Evolutionary conservation across 1,140 invertebrate genomes (phyloP).

Genomic region (Sycophaga agraensis): DNA sequence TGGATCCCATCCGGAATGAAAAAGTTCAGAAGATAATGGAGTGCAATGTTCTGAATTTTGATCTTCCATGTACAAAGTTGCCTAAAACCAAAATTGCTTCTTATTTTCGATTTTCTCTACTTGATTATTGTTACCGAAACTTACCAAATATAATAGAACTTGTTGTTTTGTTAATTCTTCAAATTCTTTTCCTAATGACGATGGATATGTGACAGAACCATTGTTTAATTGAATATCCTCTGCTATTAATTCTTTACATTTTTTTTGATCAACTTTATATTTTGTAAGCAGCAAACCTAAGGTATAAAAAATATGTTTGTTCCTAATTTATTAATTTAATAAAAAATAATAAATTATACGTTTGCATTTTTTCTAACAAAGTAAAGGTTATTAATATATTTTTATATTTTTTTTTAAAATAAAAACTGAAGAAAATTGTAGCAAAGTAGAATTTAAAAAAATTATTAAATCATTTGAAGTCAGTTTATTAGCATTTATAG

Average conservation of each 20-base stretch:
- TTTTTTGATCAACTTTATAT: conserved; percentile 53
- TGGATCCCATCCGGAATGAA: conserved; percentile 59
- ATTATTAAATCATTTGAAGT: not conserved
- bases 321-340: not conserved
- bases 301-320: conserved; percentile 29
- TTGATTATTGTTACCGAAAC: conserved; percentile 28
- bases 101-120: too few species aligned
- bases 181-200: conserved; percentile 64
- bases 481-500: not conserved
- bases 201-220: conserved; percentile 60
- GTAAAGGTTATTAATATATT: too few species aligned
- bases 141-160: conserved; percentile 66
- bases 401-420: too few species aligned
- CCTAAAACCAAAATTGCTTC: conserved; percentile 61
- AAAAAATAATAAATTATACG: conserved; percentile 32
- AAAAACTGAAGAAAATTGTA: not conserved
- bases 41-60: conserved; percentile 85
- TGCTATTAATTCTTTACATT: conserved; percentile 60
- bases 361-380: too few species aligned
- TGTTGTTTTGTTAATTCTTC: conserved; percentile 57
- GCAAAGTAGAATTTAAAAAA: too few species aligned
- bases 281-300: conserved; percentile 41
- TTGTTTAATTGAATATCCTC: conserved; percentile 61
- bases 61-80: conserved; percentile 81
- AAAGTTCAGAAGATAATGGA: conserved; percentile 70